A percentile compares a stretch with the other conserved stretches of the same genome.
These are phyloP conservation scores for Thunnus thynnus DNA, from an alignment of 2,113 vertebrate genomes.

Conservation along the genomic window DNA sequence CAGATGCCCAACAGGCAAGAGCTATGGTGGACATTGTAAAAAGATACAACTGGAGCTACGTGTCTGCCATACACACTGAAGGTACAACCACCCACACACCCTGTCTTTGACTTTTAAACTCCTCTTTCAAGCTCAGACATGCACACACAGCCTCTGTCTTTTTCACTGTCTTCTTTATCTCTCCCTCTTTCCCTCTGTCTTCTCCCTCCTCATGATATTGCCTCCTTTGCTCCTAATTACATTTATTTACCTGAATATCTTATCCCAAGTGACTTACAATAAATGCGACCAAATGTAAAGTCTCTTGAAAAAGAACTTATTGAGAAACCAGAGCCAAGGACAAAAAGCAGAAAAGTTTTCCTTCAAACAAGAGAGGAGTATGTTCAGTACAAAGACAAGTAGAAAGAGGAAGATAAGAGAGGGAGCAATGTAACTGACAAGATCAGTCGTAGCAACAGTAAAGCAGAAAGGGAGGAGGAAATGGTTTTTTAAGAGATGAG, in stretches of 20 bases:
- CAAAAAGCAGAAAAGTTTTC: background rate
- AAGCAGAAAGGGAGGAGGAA: slow-evolving; percentile 2
- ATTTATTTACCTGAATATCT: slow-evolving; percentile 15
- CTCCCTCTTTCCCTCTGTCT: background rate
- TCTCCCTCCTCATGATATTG: background rate
- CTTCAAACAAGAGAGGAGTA: slow-evolving; percentile 4
- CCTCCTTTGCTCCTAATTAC: background rate
- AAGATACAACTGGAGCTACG: slow-evolving; percentile 99
- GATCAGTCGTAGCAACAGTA: background rate
- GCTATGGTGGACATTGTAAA: slow-evolving; percentile 99
- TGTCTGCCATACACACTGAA: slow-evolving; percentile 98
- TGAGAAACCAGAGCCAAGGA: background rate
- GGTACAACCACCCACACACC: slow-evolving; percentile 76
- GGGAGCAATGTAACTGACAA: slow-evolving; percentile 9
- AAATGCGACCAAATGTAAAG: background rate
- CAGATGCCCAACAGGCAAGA: slow-evolving; percentile 95
- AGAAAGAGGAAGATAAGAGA: background rate
- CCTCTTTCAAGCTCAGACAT: background rate
- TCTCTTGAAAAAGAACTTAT: background rate
- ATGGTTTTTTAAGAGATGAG: slow-evolving; percentile 5
- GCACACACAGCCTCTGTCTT: slow-evolving; percentile 1
- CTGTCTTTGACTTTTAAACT: slow-evolving; percentile 11
- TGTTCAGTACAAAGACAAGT: slow-evolving; percentile 21
- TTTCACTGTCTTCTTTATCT: background rate
- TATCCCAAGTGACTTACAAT: background rate